Base-by-base conservation (phyloP, 2,113 vertebrate species). In the Cololabis saira region DNA sequence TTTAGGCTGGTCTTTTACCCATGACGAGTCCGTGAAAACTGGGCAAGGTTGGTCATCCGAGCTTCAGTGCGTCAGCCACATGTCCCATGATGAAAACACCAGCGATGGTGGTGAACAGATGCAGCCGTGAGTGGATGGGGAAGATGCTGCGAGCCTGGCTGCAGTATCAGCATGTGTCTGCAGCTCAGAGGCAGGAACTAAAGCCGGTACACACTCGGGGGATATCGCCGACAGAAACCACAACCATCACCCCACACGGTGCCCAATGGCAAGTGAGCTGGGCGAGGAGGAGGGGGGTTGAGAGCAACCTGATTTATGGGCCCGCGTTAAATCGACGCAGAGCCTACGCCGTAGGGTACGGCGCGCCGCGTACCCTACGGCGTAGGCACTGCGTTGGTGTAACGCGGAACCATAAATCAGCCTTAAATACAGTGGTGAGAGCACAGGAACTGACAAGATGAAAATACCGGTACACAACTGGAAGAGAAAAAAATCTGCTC, bases 161-260 rank as follows among this genome's bases (percentile, higher is more conserved):
- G 75, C 44, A 37, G 66, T 30, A 48, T 61, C n/a, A 48, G 44
- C 57, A 42, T 40, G 42, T 59, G 5, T 43, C 33, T 70, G 12
- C 48, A 68, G 61, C 24, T 78, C 18, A 64, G 58, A 63, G 70
- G 64, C 68, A 57, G 57, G 12, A 68, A n/a, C n/a, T n/a, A n/a
- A n/a, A 70, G 64, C 81, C 74, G 64, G 82, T 75, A 61, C 74
- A 83, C 14, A 56, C 76, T 74, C 61, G 73, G 80, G 88, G 80
- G 90, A 89, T 80, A 83, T 88, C 90, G 58, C 87, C 18, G 62
- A 66, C 59, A 71, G 81, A 86, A 83, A 85, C 84, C 82, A 88
- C 84, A 81, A 81, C 67, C 80, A 82, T 90, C 88, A 87, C 76
- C 87, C 84, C 78, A 91, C 83, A 67, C 70, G 61, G 66, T 49